A percentile compares a stretch with the other conserved stretches of the same genome.
These are phyloP conservation scores for Bellardia bayeri DNA, from an alignment of 2,888 invertebrate genomes.

Conservation along the genomic window DNA sequence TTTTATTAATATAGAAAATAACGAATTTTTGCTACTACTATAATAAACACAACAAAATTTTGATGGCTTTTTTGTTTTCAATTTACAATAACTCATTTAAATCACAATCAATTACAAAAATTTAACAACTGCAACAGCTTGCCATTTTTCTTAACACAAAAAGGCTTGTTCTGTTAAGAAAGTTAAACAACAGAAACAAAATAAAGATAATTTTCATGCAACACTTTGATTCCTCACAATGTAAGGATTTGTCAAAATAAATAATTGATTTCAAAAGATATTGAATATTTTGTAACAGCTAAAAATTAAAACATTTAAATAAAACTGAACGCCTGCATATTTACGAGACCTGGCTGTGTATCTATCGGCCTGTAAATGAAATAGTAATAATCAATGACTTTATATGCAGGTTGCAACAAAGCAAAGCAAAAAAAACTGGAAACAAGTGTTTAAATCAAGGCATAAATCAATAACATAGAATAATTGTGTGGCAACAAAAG, in stretches of 20 bases:
- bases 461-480: constrained; percentile 60
- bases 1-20: too few species aligned
- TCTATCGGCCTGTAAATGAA: constrained; percentile 22
- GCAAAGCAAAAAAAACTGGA: constrained; percentile 21
- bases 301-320: constrained; percentile 31
- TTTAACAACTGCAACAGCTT: background rate
- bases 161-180: constrained; percentile 40
- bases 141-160: background rate
- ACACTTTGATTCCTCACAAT: constrained; percentile 38
- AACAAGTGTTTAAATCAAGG: constrained; percentile 58
- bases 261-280: constrained; percentile 59
- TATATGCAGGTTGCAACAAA: constrained; percentile 30
- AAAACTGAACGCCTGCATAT: constrained; percentile 63
- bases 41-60: too few species aligned
- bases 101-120: constrained; percentile 21
- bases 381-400: constrained; percentile 56
- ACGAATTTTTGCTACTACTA: too few species aligned
- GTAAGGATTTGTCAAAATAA: constrained; percentile 52
- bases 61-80: too few species aligned
- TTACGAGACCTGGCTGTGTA: constrained; percentile 5
- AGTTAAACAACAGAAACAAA: constrained; percentile 36
- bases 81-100: background rate
- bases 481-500: constrained; percentile 34
- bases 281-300: constrained; percentile 39
- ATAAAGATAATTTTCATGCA: constrained; percentile 29